phyloP scores from a whole-genome alignment of 2,888 invertebrate species.

The Oxycera nigricornis region DNA sequence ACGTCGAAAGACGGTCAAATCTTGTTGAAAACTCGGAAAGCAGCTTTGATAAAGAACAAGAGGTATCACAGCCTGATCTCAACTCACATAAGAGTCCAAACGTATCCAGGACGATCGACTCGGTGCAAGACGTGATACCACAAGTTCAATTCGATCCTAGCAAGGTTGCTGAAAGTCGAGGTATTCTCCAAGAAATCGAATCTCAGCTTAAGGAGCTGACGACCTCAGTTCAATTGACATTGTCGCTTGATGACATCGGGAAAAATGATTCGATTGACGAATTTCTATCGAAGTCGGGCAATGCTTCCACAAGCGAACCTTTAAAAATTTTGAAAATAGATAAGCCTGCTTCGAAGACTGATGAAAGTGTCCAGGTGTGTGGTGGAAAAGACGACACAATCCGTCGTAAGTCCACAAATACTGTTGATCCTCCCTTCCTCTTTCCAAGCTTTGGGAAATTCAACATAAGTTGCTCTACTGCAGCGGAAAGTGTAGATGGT shows the following conservation, averaged over 20 bases:
- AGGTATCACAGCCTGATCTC: too few species aligned
- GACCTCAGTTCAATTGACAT: background rate
- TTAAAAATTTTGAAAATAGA: too few species aligned
- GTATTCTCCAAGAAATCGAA: conserved; percentile 5
- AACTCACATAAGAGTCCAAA: too few species aligned
- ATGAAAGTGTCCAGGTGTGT: background rate
- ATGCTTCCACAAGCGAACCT: background rate
- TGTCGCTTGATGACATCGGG: background rate
- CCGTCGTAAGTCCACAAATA: background rate
- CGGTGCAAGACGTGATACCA: background rate
- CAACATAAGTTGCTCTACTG: too few species aligned
- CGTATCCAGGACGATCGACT: too few species aligned
- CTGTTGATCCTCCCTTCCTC: background rate
- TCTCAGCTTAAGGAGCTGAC: conserved; percentile 12
- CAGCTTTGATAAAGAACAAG: too few species aligned
- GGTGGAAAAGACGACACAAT: background rate
- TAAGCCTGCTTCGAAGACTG: too few species aligned
- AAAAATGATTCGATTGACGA: background rate
- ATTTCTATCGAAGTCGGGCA: background rate
- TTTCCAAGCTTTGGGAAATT: background rate
- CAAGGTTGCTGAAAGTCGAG: conserved; percentile 21
- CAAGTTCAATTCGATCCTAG: conserved; percentile 15
- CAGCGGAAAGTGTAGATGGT: too few species aligned
- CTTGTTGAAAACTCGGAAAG: too few species aligned
- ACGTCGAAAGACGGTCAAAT: too few species aligned